Conservation (phyloP, 23 tunicate species). For the Trididemnum miniatum region DNA sequence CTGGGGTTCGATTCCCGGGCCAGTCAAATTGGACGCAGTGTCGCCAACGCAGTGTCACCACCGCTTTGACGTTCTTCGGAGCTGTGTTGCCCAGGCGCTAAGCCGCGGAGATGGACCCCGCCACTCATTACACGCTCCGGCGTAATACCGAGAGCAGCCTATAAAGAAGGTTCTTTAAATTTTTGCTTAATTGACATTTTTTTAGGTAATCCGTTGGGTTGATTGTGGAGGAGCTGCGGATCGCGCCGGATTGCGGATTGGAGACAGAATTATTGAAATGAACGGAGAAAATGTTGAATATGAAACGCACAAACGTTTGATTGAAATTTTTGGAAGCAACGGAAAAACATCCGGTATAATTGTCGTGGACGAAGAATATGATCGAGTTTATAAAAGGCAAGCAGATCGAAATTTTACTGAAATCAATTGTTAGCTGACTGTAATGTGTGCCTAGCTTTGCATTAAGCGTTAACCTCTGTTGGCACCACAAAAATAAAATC, state of each 20-base stretch:
- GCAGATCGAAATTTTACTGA: background rate
- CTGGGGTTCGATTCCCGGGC: too few species aligned
- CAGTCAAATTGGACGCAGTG: too few species aligned
- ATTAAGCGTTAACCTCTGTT: too few species aligned
- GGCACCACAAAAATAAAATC: too few species aligned
- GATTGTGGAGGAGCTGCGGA: constrained; percentile 99
- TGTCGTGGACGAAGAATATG: constrained; percentile 99
- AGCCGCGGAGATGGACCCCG: too few species aligned
- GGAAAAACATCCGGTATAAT: constrained; percentile 62
- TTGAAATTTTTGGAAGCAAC: constrained; percentile 49
- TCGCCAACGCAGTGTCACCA: too few species aligned
- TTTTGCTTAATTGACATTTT: too few species aligned
- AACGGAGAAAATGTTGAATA: constrained; percentile 97
- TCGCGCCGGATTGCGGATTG: constrained; percentile 92
- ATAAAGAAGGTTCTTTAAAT: too few species aligned
- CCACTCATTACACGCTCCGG: too few species aligned
- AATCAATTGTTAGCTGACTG: background rate
- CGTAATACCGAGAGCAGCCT: too few species aligned
- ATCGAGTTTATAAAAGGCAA: constrained; percentile 76
- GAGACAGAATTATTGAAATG: constrained; percentile 96
- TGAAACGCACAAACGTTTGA: constrained; percentile 76
- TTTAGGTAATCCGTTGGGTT: constrained; percentile 99
- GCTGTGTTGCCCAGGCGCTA: too few species aligned
- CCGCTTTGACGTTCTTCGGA: too few species aligned
- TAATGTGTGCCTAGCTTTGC: background rate